Evolutionary conservation across 2,113 vertebrate genomes (phyloP).

Genomic region (Elephas maximus): DNA sequence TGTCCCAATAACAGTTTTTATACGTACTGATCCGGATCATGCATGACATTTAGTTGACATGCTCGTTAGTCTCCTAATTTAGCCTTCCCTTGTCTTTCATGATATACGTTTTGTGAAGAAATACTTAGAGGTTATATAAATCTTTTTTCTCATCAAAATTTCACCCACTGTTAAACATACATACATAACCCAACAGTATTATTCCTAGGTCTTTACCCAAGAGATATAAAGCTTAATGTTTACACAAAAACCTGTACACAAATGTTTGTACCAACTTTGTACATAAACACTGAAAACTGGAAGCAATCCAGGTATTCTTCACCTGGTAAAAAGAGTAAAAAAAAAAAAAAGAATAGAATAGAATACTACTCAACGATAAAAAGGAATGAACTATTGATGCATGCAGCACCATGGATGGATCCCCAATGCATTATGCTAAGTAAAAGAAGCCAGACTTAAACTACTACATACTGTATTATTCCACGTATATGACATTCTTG

Average conservation of each 20-base stretch:
- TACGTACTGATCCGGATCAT: not conserved
- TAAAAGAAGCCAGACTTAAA: not conserved
- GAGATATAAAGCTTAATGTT: not conserved
- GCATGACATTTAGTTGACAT: not conserved
- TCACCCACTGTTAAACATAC: not conserved
- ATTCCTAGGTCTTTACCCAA: not conserved
- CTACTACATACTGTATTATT: not conserved
- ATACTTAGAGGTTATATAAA: conserved; percentile 26
- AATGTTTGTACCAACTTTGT: conserved; percentile 9
- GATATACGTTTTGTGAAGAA: conserved; percentile 23
- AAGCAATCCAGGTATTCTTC: not conserved
- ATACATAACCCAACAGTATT: not conserved
- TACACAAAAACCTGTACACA: not conserved
- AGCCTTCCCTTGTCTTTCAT: conserved; percentile 20
- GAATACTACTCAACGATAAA: conserved; percentile 6
- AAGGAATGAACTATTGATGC: not conserved
- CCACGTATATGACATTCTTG: not conserved
- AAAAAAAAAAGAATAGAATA: not conserved
- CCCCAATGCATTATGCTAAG: not conserved
- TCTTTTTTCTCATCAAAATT: not conserved
- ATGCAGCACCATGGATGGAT: no score
- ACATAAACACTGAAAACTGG: not conserved
- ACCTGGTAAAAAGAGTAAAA: not conserved
- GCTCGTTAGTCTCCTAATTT: not conserved
- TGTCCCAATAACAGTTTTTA: not conserved